Percentiles rank a stretch among this genome's conserved stretches.
Evolutionary conservation across 1,140 invertebrate species (phyloP).

Genomic region (Vanessa atalanta): DNA sequence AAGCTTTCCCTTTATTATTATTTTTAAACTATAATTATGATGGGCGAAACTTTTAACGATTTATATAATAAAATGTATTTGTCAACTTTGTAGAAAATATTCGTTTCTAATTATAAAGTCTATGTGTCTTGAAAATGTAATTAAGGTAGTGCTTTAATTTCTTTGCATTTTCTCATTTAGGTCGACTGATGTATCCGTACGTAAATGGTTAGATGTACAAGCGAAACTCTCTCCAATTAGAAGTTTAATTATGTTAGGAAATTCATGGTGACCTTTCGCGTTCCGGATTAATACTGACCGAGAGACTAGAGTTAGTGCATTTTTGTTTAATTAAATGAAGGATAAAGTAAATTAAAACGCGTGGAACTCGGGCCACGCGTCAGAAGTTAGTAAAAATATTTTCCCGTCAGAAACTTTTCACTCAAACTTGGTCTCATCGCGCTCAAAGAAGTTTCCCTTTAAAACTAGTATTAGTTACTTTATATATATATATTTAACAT

Average conservation of each 20-base stretch:
- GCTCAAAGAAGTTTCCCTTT: too few relatives aligned
- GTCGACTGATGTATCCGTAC: conserved; percentile 25
- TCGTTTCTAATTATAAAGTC: background rate
- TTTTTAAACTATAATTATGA: too few relatives aligned
- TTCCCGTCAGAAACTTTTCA: too few relatives aligned
- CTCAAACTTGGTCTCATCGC: too few relatives aligned
- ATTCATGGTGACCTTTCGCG: conserved; percentile 37
- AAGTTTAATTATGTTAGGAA: conserved; percentile 42
- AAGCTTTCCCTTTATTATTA: too few relatives aligned
- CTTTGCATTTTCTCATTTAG: conserved; percentile 30
- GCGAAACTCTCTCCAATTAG: conserved; percentile 14
- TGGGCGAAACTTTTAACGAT: too few relatives aligned
- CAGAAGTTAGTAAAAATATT: too few relatives aligned
- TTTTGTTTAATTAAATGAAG: background rate
- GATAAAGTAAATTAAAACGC: background rate
- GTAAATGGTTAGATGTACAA: conserved; percentile 15
- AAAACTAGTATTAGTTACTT: too few relatives aligned
- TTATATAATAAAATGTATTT: too few relatives aligned
- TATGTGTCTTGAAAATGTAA: conserved; percentile 24
- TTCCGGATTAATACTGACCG: background rate
- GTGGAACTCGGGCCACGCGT: too few relatives aligned
- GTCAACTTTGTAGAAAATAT: too few relatives aligned
- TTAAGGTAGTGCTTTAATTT: conserved; percentile 20
- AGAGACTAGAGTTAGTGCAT: background rate
- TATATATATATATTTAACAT: too few relatives aligned